phyloP scores from a whole-genome alignment of 2,113 vertebrate genomes.

The Ammospiza nelsoni region DNA sequence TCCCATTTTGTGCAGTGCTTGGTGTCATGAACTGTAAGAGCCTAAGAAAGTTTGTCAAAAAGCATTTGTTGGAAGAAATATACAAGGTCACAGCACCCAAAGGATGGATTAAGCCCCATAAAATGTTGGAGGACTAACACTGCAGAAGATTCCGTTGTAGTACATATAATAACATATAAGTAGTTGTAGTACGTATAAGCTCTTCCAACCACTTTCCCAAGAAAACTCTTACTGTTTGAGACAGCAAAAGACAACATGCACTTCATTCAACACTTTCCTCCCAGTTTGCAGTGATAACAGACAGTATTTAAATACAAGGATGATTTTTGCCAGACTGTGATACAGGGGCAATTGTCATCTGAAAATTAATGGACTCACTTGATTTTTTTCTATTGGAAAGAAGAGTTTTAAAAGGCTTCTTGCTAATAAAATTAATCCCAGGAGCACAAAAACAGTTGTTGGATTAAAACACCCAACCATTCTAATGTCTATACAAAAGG shows the following conservation, averaged over 20 bases:
- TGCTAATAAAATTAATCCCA: background rate
- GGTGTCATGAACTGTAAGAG: conserved; percentile 92
- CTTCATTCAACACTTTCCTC: background rate
- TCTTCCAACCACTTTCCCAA: background rate
- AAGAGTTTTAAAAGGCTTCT: background rate
- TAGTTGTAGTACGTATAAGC: background rate
- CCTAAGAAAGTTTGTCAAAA: conserved; percentile 68
- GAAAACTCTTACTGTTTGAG: background rate
- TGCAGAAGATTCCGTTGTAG: background rate
- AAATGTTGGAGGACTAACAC: background rate
- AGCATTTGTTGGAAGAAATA: background rate
- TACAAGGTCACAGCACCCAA: background rate
- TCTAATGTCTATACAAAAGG: background rate
- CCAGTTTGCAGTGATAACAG: background rate
- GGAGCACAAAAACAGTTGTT: background rate
- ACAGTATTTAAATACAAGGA: background rate
- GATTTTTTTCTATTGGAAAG: background rate
- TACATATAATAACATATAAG: background rate
- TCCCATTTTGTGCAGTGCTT: conserved; percentile 87
- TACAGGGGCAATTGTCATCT: background rate
- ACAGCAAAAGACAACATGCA: background rate
- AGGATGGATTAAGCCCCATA: background rate
- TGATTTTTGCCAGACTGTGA: background rate
- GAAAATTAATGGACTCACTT: background rate
- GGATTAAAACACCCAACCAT: background rate